Percentiles rank a stretch among this genome's conserved stretches.
Evolutionary conservation across 1,140 invertebrate species (phyloP).

Genomic region (Metopolophium dirhodum): DNA sequence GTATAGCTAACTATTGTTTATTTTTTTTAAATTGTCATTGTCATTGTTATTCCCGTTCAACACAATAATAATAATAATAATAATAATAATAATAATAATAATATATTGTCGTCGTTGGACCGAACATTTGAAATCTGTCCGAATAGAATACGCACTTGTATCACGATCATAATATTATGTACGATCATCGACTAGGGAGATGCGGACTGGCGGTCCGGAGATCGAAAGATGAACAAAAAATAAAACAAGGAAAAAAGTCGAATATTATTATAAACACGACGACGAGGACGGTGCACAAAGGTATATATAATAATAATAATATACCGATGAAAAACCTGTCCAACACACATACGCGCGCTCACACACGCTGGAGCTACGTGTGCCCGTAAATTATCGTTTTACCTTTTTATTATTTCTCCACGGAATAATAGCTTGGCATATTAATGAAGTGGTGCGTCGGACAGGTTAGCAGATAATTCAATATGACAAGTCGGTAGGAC

Average conservation of each 20-base stretch:
- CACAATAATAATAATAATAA: neutral
- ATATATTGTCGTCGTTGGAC: neutral
- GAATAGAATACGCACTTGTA: neutral
- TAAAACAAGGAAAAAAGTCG: neutral
- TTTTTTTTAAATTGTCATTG: neutral
- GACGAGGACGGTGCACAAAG: neutral
- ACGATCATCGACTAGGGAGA: neutral
- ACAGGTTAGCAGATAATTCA: constrained; percentile 56
- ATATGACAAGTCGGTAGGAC: constrained; percentile 54
- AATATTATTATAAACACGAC: neutral
- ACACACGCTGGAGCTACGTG: neutral
- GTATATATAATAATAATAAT: neutral
- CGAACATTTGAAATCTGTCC: neutral
- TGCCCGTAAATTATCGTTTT: constrained; percentile 51
- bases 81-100: neutral
- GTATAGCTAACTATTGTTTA: neutral
- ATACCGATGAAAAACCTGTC: constrained; percentile 46
- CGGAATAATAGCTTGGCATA: constrained; percentile 49
- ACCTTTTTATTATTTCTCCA: constrained; percentile 37
- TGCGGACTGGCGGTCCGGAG: neutral
- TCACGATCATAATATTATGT: neutral
- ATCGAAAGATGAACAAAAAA: constrained; percentile 10
- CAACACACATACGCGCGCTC: neutral
- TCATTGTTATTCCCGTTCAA: neutral
- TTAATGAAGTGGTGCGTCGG: constrained; percentile 50